Evolutionary conservation across 2,113 vertebrate genomes (phyloP).

Genomic region (Myodes glareolus): DNA sequence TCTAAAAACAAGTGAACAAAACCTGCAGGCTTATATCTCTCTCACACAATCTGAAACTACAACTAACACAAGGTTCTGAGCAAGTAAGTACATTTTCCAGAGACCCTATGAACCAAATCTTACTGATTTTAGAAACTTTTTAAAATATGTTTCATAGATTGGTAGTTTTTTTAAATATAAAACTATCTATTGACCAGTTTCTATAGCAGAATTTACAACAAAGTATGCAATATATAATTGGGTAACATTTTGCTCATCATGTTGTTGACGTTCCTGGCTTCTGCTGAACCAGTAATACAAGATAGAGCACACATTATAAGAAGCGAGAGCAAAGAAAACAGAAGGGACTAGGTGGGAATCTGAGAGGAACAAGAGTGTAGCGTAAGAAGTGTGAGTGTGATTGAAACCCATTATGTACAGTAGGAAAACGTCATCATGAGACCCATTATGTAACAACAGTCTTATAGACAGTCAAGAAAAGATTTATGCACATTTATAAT

Average conservation of each 20-base stretch:
- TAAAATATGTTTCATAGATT: not conserved
- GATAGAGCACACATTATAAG: constrained; percentile 76
- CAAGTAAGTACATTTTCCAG: constrained; percentile 16
- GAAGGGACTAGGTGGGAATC: not conserved
- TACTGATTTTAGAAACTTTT: not conserved
- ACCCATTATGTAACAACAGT: not conserved
- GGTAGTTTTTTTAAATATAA: not conserved
- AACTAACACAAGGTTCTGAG: not conserved
- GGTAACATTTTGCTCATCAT: not conserved
- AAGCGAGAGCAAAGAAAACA: constrained; percentile 72
- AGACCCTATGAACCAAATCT: not conserved
- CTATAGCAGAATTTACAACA: not conserved
- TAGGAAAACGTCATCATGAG: not conserved
- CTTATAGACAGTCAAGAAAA: constrained; percentile 32
- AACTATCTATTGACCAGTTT: not conserved
- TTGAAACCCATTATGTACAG: not conserved
- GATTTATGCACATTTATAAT: not conserved
- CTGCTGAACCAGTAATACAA: constrained; percentile 13
- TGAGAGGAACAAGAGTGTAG: not conserved
- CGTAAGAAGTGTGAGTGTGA: not conserved
- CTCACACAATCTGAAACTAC: not conserved
- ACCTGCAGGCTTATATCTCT: not conserved
- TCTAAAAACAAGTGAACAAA: not conserved
- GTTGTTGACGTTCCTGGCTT: not conserved
- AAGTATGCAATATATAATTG: not conserved